Evolutionary conservation across 2,113 vertebrate genomes (phyloP).

Genomic region (Phrynocephalus versicolor): DNA sequence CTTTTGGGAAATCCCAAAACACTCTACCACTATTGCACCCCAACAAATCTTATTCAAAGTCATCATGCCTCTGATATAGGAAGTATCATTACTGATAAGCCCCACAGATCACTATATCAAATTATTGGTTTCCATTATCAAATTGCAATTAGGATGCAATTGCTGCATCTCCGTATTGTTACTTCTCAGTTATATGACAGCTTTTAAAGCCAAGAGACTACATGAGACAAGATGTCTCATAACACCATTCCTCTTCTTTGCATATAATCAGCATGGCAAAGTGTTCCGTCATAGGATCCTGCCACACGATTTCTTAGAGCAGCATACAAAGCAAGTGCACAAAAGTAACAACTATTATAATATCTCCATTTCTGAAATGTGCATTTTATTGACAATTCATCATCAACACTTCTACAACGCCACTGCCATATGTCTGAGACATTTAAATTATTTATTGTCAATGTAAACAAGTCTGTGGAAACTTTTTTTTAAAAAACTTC

Average conservation of each 20-base stretch:
- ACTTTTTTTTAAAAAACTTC: background rate
- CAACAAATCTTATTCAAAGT: background rate
- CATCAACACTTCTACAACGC: background rate
- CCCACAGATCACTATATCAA: background rate
- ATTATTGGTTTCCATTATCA: background rate
- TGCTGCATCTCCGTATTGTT: background rate
- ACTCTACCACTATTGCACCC: background rate
- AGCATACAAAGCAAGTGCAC: background rate
- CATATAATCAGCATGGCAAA: background rate
- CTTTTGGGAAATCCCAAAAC: background rate
- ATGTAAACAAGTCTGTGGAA: background rate
- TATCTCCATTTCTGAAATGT: background rate
- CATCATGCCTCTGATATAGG: background rate
- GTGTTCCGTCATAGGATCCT: background rate
- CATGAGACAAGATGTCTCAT: background rate
- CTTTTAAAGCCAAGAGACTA: background rate
- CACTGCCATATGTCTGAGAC: background rate
- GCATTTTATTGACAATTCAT: background rate
- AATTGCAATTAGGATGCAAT: background rate
- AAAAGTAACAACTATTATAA: background rate
- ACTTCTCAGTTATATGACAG: background rate
- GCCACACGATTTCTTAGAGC: background rate
- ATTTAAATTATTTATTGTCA: background rate
- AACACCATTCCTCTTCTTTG: background rate
- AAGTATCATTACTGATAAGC: too few species aligned